Conservation (phyloP, 2,113 vertebrate genomes). For the Poeciliopsis retropinna region DNA sequence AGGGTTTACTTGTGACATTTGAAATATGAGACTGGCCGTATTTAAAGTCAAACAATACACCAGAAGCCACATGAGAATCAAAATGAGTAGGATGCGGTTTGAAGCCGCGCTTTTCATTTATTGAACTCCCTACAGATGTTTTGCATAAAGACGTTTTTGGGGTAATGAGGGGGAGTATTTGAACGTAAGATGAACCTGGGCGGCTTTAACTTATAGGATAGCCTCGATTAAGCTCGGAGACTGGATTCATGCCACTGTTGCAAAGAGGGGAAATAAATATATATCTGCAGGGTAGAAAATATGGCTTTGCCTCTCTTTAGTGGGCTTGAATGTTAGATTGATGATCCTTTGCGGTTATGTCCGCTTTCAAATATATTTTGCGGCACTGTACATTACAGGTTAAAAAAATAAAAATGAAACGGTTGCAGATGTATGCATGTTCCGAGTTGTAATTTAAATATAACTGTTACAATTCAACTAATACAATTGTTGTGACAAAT, state of each 20-base stretch:
- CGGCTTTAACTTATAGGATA: constrained; percentile 52
- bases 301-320: neutral
- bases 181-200: constrained; percentile 76
- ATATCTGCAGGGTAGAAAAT: neutral
- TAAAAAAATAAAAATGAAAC: neutral
- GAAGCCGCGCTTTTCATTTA: constrained; percentile 79
- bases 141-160: constrained; percentile 81
- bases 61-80: constrained; percentile 83
- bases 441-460: neutral
- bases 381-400: neutral
- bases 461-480: neutral
- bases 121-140: constrained; percentile 84
- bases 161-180: constrained; percentile 70
- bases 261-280: constrained; percentile 3
- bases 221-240: constrained; percentile 41
- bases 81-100: constrained; percentile 82
- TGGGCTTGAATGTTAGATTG: constrained; percentile 18
- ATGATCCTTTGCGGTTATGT: constrained; percentile 31
- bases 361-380: constrained; percentile 28
- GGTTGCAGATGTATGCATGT: neutral
- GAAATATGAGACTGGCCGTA: constrained; percentile 69
- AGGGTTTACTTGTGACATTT: constrained; percentile 70
- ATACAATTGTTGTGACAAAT: neutral
- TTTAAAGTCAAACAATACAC: constrained; percentile 82
- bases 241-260: constrained; percentile 28